Percentiles rank a stretch among this genome's conserved stretches.
These are phyloP conservation scores for Meandrina meandrites DNA, from an alignment of 92 coral and sea anemone genomes.

Conservation along the genomic window DNA sequence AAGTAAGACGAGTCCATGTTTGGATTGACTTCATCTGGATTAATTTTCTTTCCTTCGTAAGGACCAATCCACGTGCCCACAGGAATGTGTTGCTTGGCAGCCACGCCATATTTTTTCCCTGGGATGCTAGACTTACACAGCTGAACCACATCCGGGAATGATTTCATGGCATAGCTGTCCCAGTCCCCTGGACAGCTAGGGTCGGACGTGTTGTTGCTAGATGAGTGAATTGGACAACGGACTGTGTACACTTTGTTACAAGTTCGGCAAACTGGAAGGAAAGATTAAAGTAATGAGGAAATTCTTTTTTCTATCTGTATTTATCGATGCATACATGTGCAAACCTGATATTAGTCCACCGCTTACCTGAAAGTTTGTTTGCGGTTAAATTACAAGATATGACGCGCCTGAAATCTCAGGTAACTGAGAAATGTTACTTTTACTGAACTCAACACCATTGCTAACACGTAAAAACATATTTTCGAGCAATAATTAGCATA, in stretches of 20 bases:
- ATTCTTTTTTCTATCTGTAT: neutral
- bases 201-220: neutral
- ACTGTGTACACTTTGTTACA: slow-evolving; percentile 38
- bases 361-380: neutral
- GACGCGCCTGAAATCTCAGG: neutral
- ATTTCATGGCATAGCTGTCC: slow-evolving; percentile 75
- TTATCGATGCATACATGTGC: too few species aligned
- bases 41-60: slow-evolving; percentile 69
- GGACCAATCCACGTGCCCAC: slow-evolving; percentile 94
- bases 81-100: slow-evolving; percentile 77
- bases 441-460: neutral
- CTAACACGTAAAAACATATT: too few species aligned
- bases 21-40: slow-evolving; percentile 33
- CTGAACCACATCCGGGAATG: slow-evolving; percentile 87
- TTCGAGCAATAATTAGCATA: too few species aligned
- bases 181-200: slow-evolving; percentile 18
- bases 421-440: too few species aligned
- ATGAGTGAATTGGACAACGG: slow-evolving; percentile 40
- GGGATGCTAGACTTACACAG: slow-evolving; percentile 83
- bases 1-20: slow-evolving; percentile 59
- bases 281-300: neutral
- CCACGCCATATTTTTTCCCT: slow-evolving; percentile 75
- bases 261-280: slow-evolving; percentile 27
- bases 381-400: neutral
- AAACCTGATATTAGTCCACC: too few species aligned